Evolutionary conservation across 2,888 invertebrate genomes (phyloP), one percentile per base, ranked within the genome.

Genomic region (Plemyria rubiginata): DNA sequence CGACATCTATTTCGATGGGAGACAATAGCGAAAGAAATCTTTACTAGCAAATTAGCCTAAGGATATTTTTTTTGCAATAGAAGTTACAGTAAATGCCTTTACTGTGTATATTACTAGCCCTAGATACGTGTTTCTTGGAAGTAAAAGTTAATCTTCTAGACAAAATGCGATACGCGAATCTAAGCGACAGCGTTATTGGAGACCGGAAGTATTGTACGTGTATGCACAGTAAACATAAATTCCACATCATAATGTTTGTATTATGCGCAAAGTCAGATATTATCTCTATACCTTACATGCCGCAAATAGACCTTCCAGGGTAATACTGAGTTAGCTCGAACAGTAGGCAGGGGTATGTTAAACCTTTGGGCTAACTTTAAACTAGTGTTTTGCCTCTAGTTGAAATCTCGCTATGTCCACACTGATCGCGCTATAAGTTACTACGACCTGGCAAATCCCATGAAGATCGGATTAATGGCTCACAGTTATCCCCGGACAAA

Each of bases 241-340:
- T 62, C 55, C 53, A 53, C 36, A 48, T 41, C 58, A 52, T 60
- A 55, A 55, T 46, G 60, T 53, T 50, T 58, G 60, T 60, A 52
- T 60, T 66, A 66, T 64, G 60, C 60, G 55, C 60, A 58, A 68
- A 63, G 54, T 68, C 56, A 60, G 60, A 63, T 65, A 43, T 45
- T 60, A 70, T 67, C 65, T 53, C 60, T 49, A 63, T 62, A 49
- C 60, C 59, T 63, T 13, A 63, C 45, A 58, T 51, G 60, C 64
- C 66, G 15, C 59, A 57, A 53, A 54, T 58, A 66, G 59, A 46
- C 51, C n/a, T 62, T 15, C 28, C 43, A 36, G 60, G 57, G 52
- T 53, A 55, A 40, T 11, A 38, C 36, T 38, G 36, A 38, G 11
- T 38, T 1, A 11, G 36, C 36, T 11, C 9, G 13, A 40, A 40